Evolutionary conservation across 2,113 vertebrate genomes (phyloP).

Genomic region (Phalacrocorax carbo): DNA sequence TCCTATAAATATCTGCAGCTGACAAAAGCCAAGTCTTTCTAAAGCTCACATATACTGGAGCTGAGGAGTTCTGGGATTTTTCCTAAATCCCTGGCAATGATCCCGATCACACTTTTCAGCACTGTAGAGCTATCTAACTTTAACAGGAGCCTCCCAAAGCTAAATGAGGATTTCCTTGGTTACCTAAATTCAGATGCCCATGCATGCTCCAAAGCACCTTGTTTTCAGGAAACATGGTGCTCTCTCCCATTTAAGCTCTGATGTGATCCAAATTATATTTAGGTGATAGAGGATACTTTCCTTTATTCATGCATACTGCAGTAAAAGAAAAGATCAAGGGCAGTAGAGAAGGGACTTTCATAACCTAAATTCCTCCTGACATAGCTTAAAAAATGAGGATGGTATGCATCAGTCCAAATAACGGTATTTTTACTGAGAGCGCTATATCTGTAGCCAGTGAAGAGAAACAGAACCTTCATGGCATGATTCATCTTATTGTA

Average conservation of each 20-base stretch:
- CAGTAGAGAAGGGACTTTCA: not conserved
- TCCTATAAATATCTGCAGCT: not conserved
- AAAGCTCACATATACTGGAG: not conserved
- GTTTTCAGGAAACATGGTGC: not conserved
- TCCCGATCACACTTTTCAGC: not conserved
- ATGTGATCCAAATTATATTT: not conserved
- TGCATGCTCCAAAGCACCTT: not conserved
- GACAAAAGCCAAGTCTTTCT: not conserved
- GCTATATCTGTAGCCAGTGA: not conserved
- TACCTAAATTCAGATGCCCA: not conserved
- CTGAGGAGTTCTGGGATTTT: not conserved
- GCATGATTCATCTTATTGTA: not conserved
- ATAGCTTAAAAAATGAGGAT: not conserved
- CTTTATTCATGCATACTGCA: not conserved
- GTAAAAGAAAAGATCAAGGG: slow-evolving; percentile 1
- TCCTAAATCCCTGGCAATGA: rapidly evolving
- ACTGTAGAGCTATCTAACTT: not conserved
- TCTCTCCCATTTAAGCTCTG: not conserved
- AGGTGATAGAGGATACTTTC: not conserved
- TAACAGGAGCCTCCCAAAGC: not conserved
- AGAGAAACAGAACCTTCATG: not conserved
- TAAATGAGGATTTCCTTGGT: not conserved
- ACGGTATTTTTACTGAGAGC: not conserved
- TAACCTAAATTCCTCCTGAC: not conserved
- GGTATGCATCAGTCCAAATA: not conserved